Percentiles rank a stretch among this genome's conserved stretches.
Conservation (phyloP, 2,797 vertebrate species). For the Semaprochilodus insignis region DNA sequence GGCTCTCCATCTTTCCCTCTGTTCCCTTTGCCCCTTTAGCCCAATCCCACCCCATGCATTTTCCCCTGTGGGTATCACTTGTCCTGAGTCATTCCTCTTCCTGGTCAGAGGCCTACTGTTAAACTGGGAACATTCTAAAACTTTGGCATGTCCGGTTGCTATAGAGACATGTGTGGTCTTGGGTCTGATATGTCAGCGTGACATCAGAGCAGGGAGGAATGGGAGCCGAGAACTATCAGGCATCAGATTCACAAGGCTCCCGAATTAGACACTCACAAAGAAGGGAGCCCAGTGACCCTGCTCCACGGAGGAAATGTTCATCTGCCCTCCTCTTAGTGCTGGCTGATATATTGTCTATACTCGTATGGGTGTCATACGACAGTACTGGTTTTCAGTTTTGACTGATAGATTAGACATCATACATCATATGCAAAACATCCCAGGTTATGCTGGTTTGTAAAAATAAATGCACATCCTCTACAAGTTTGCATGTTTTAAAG, state of each 20-base stretch:
- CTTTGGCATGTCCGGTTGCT: not conserved
- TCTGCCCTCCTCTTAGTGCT: not conserved
- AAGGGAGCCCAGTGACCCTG: constrained; percentile 19
- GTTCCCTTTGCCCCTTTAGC: not conserved
- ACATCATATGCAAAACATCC: too few relatives aligned
- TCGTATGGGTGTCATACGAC: not conserved
- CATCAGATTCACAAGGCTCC: constrained; percentile 35
- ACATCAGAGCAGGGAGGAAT: constrained; percentile 21
- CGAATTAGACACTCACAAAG: constrained; percentile 39
- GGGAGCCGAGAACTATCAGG: constrained; percentile 12
- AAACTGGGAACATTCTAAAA: constrained; percentile 19
- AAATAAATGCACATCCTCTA: too few relatives aligned
- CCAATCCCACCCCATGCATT: not conserved
- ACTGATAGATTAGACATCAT: not conserved
- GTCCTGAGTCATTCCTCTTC: not conserved
- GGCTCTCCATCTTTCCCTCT: constrained; percentile 1
- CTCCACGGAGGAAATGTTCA: constrained; percentile 4
- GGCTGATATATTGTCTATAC: not conserved
- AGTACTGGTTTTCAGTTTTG: not conserved
- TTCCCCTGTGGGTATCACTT: not conserved
- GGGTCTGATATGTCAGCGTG: constrained; percentile 5
- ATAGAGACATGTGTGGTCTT: constrained; percentile 15
- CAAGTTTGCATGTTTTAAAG: too few relatives aligned
- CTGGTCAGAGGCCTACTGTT: not conserved
- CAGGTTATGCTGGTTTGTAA: too few relatives aligned